Conservation (phyloP, 2,797 vertebrate species). For the Tinamus major region DNA sequence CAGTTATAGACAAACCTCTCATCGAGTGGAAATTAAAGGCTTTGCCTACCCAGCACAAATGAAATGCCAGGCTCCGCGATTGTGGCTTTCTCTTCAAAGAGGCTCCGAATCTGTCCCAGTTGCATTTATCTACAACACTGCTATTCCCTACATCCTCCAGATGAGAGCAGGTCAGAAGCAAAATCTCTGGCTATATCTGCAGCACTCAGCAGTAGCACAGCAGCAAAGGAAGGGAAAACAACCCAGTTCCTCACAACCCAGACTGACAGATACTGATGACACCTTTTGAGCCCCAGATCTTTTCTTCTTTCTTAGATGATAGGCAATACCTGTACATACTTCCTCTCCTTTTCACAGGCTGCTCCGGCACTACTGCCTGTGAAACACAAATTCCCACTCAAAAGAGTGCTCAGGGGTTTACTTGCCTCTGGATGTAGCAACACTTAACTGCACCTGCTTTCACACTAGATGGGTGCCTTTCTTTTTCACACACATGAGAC, state of each 20-base stretch:
- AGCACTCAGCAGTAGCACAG: neutral
- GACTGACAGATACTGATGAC: neutral
- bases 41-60: neutral
- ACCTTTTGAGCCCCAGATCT: neutral
- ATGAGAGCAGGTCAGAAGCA: neutral
- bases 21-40: neutral
- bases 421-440: neutral
- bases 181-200: neutral
- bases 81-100: neutral
- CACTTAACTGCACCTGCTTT: neutral
- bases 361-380: neutral
- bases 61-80: neutral
- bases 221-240: neutral
- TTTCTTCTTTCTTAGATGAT: neutral
- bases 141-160: neutral
- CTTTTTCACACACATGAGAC: neutral
- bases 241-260: neutral
- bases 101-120: neutral
- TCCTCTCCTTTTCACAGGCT: neutral
- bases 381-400: neutral
- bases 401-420: neutral
- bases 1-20: neutral
- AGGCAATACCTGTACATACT: neutral
- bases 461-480: neutral
- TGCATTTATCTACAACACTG: neutral